Evolutionary conservation across 2,797 vertebrate species (phyloP).

Genomic region (Echiichthys vipera): DNA sequence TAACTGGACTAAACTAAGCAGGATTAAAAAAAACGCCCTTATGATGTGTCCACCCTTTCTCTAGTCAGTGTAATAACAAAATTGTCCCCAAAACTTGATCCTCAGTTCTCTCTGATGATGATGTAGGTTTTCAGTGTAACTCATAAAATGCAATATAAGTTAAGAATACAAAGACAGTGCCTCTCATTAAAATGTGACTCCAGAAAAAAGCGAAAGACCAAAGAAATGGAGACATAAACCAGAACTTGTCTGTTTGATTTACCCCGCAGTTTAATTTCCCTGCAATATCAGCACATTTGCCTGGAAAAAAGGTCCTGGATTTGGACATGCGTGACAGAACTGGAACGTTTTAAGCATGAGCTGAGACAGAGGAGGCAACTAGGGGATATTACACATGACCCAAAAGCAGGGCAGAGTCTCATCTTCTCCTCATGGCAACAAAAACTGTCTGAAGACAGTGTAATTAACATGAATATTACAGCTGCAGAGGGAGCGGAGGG

Average conservation of each 20-base stretch:
- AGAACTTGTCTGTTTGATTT: constrained; percentile 1
- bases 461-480: constrained; percentile 2
- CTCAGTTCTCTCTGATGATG: neutral
- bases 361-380: neutral
- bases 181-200: neutral
- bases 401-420: neutral
- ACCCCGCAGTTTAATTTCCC: neutral
- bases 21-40: neutral
- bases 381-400: constrained; percentile 17
- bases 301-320: neutral
- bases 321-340: constrained; percentile 25
- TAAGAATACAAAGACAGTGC: neutral
- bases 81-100: neutral
- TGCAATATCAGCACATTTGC: neutral
- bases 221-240: neutral
- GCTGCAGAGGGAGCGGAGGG: neutral
- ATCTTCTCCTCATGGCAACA: neutral
- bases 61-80: neutral
- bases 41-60: neutral
- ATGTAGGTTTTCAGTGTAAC: neutral
- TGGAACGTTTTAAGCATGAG: neutral
- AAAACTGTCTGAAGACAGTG: neutral
- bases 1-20: neutral
- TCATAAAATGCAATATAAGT: neutral
- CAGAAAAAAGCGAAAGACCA: neutral